Percentiles rank a stretch among this genome's conserved stretches.
phyloP scores from a whole-genome alignment of 2,888 invertebrate species.

The Marasmarcha lunaedactyla region DNA sequence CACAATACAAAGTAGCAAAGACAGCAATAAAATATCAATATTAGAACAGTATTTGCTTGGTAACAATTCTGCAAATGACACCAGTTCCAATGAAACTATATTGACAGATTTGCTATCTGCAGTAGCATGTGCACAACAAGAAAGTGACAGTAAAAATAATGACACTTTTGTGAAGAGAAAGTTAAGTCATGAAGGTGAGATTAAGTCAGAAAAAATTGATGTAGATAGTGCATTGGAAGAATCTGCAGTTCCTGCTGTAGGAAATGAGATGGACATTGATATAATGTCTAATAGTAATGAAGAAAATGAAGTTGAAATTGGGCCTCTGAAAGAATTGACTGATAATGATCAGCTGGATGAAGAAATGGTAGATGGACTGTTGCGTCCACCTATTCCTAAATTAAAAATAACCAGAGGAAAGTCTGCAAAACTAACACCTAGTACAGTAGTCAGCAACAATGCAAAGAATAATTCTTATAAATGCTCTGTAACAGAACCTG shows the following conservation, averaged over 20 bases:
- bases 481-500: slow-evolving; percentile 53
- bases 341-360: slow-evolving; percentile 44
- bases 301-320: slow-evolving; percentile 59
- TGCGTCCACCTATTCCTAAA: slow-evolving; percentile 60
- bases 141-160: slow-evolving; percentile 65
- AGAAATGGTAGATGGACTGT: slow-evolving; percentile 22
- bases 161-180: slow-evolving; percentile 58
- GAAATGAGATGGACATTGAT: slow-evolving; percentile 64
- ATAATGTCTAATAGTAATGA: slow-evolving; percentile 51
- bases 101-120: slow-evolving; percentile 73
- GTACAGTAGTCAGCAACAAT: slow-evolving; percentile 38
- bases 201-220: slow-evolving; percentile 38
- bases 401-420: slow-evolving; percentile 62
- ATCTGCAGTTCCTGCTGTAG: slow-evolving; percentile 62
- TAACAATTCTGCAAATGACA: slow-evolving; percentile 38
- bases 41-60: slow-evolving; percentile 78
- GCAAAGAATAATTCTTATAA: slow-evolving; percentile 62
- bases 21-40: slow-evolving; percentile 73
- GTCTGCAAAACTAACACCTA: slow-evolving; percentile 32
- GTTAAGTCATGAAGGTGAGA: slow-evolving; percentile 38
- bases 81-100: slow-evolving; percentile 65
- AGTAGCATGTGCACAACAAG: slow-evolving; percentile 72
- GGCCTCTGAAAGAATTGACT: slow-evolving; percentile 59
- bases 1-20: slow-evolving; percentile 44
- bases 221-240: slow-evolving; percentile 64